Evolutionary conservation across 2,888 invertebrate species (phyloP), one percentile per base, ranked within the genome.

Genomic region (Sceliomorpha sp.): DNA sequence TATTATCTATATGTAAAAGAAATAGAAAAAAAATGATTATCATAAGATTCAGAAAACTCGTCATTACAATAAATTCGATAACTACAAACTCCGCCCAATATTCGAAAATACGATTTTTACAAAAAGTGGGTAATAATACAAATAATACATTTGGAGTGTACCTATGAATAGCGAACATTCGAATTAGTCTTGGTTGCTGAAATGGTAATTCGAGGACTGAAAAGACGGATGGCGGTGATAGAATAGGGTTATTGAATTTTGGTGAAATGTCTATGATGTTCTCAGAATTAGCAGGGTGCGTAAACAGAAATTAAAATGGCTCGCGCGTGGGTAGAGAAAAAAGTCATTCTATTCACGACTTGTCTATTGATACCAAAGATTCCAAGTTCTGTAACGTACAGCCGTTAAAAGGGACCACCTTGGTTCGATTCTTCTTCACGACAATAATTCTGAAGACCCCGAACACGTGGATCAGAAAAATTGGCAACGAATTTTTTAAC

Each of bases 281-380:
- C 66, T 17, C 12, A 51, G 59, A 60, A 67, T 47, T 34, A 40
- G 40, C 55, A 26, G 27, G 40, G 31, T 66, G 59, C 34, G 59
- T 45, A 53, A 50, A 58, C 42, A 44, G 62, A 68, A 68, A 51
- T 62, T 56, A 39, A 68, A 66, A 47, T 60, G 59, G 50, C 34
- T 44, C 39, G 42, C 55, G 70, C 63, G 63, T 67, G 53, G 68
- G 51, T 47, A 27, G 59, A 50, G n/a, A 71, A 56, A 56, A 63
- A 67, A 53, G 63, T 17, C 36, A 58, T 69, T 64, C 64, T 60
- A 34, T 10, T 29, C 14, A 42, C 32, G 44, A 37, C 24, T 34
- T 47, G 24, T 7, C 58, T 31, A 58, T 47, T 45, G 58, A 48
- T 37, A 29, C 32, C 47, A 12, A 32, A 24, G 32, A 29, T 32